Conservation (phyloP, 2,113 vertebrate genomes). For the Numenius arquata region DNA sequence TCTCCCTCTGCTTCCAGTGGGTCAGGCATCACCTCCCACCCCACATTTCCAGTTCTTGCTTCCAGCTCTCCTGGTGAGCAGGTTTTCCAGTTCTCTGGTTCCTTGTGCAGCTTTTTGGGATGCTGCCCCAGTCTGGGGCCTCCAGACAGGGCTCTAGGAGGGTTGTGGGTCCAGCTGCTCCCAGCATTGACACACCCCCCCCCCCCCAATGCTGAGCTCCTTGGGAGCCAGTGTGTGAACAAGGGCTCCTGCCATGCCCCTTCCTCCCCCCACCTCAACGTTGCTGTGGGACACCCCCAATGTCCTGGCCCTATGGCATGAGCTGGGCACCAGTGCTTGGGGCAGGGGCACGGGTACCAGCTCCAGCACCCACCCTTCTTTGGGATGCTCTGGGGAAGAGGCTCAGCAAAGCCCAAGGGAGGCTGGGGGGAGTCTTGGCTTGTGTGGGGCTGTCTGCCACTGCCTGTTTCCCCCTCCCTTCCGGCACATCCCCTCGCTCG, state of each 20-base stretch:
- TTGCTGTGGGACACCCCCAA: fast-evolving
- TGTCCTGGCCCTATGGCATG: background rate
- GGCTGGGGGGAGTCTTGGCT: background rate
- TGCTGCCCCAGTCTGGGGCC: background rate
- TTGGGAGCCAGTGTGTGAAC: background rate
- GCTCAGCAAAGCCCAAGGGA: background rate
- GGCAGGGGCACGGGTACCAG: fast-evolving
- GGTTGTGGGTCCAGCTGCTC: background rate
- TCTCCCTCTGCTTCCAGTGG: background rate
- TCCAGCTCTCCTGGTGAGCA: background rate
- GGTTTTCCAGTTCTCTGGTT: background rate
- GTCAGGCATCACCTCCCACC: fast-evolving
- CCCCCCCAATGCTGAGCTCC: fast-evolving
- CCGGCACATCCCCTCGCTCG: fast-evolving
- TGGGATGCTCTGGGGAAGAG: background rate
- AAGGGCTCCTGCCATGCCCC: background rate
- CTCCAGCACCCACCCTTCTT: background rate
- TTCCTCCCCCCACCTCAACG: too few relatives aligned
- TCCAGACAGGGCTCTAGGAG: fast-evolving
- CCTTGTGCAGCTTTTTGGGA: background rate
- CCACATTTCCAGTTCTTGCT: fast-evolving
- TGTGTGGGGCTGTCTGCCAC: fast-evolving
- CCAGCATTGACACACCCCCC: too few relatives aligned
- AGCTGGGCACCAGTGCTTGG: background rate
- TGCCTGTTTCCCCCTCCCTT: background rate